phyloP scores from a whole-genome alignment of 2,888 invertebrate genomes.

The Cistogaster globosa region DNA sequence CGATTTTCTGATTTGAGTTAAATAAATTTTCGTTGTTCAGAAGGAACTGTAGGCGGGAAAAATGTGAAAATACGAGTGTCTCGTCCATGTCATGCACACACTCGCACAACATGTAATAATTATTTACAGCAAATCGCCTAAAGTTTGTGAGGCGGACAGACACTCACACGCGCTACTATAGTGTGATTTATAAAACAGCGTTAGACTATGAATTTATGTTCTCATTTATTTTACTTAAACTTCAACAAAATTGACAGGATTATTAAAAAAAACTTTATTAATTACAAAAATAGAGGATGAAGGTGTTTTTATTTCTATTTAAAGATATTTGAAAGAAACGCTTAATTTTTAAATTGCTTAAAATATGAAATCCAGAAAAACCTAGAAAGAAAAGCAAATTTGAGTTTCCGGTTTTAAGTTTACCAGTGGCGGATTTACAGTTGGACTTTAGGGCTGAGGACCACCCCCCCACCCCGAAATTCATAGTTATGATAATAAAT shows the following conservation, averaged over 20 bases:
- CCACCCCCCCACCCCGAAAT: too few species aligned
- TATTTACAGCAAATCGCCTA: conserved; percentile 55
- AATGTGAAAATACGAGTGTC: conserved; percentile 72
- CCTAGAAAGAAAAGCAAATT: too few species aligned
- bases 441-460: too few species aligned
- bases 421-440: too few species aligned
- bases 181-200: conserved; percentile 48
- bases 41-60: conserved; percentile 78
- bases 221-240: conserved; percentile 49
- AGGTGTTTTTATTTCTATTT: neutral
- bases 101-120: conserved; percentile 60
- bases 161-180: conserved; percentile 21
- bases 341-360: too few species aligned
- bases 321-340: neutral
- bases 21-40: conserved; percentile 78
- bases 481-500: too few species aligned
- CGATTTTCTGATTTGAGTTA: conserved; percentile 76
- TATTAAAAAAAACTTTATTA: conserved; percentile 10
- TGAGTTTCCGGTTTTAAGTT: too few species aligned
- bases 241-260: conserved; percentile 36
- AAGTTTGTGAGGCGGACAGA: conserved; percentile 19
- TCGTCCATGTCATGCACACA: conserved; percentile 67
- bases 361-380: too few species aligned
- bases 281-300: conserved; percentile 2
- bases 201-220: conserved; percentile 52